Conservation (phyloP, 2,888 invertebrate genomes). For the Drosophila heteroneura region DNA sequence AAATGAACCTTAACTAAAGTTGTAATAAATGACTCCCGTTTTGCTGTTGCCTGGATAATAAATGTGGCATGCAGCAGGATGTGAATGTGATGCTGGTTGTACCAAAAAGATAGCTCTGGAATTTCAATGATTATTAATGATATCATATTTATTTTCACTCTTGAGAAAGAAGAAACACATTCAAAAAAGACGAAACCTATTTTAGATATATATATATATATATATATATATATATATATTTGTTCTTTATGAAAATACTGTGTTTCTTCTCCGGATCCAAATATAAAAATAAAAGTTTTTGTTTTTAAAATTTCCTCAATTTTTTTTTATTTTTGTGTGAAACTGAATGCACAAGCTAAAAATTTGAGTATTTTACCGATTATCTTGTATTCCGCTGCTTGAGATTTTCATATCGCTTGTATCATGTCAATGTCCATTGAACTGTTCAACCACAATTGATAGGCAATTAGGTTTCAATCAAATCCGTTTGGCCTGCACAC, state of each 20-base stretch:
- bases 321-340: neutral
- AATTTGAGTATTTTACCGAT: neutral
- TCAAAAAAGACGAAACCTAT: neutral
- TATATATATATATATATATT: too few species aligned
- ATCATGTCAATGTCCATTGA: slow-evolving; percentile 51
- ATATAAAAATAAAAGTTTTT: neutral
- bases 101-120: slow-evolving; percentile 9
- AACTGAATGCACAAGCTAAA: neutral
- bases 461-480: slow-evolving; percentile 70
- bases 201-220: neutral
- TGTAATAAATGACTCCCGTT: slow-evolving; percentile 35
- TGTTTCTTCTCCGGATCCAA: neutral
- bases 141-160: neutral
- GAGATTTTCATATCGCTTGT: slow-evolving; percentile 10
- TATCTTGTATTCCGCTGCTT: neutral
- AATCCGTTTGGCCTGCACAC: slow-evolving; percentile 19
- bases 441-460: slow-evolving; percentile 50
- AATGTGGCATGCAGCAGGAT: neutral
- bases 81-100: slow-evolving; percentile 9
- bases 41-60: neutral
- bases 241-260: neutral
- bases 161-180: neutral
- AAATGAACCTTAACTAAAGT: slow-evolving; percentile 35
- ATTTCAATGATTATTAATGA: slow-evolving; percentile 6
- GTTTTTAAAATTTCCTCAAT: neutral